Evolutionary conservation across 2,888 invertebrate species (phyloP), one percentile per base, ranked within the genome.

Genomic region (Dasypogon diadema): DNA sequence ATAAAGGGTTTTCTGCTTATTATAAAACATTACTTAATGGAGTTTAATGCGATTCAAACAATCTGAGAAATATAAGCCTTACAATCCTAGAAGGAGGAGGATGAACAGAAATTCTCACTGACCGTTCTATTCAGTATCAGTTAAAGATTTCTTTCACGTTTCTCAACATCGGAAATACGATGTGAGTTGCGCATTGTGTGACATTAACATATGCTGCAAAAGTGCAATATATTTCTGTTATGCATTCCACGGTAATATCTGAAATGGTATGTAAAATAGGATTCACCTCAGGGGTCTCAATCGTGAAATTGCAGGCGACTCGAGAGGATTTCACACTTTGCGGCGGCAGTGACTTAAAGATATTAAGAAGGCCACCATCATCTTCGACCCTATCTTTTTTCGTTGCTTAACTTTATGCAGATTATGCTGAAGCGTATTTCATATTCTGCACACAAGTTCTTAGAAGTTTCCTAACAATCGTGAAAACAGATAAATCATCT

Each of bases 271-370:
- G 75, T 63, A 72, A 77, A 77, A 77, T 77, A 77, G 75, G 77
- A 77, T 77, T 77, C 77, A 77, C 77, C 77, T 77, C 77, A 77
- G 77, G 77, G 77, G 77, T 77, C 77, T 77, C 55, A 73, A 77
- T 77, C 77, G 77, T 77, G 77, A 77, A 77, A 77, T 77, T 77
- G 75, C 34, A 54, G 54, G 30, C 77, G 63, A 58, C 72, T 24
- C 70, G 72, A 55, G 77, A 75, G 73, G 65, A 75, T 77, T 75
- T 77, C 77, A 77, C 77, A 77, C 75, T 77, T 75, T 51, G 63
- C 75, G 51, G 60, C 56, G 30, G 70, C 70, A 54, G 54, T 54
- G 54, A 70, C 54, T 70, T 54, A 54, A n/a, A 70, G 70, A 70
- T 70, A 70, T 70, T 70, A 70, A 70, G 26, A 54, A 51, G 70